Conservation (phyloP, 2,797 vertebrate species). For the Cetoscarus ocellatus region DNA sequence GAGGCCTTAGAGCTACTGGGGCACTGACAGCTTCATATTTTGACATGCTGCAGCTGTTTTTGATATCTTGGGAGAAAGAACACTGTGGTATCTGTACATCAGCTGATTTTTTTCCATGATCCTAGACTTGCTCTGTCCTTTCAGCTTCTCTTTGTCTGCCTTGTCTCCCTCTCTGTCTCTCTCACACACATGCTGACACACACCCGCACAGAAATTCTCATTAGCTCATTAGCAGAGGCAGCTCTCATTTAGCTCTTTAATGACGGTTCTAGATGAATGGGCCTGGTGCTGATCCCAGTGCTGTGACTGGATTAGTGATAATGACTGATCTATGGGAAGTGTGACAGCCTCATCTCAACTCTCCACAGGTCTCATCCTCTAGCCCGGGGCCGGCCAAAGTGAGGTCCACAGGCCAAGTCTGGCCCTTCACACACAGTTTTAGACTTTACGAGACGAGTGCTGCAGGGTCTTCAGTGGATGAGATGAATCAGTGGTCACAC, state of each 20-base stretch:
- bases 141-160: slow-evolving; percentile 24
- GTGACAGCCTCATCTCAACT: slow-evolving; percentile 85
- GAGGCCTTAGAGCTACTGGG: no score
- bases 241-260: slow-evolving; percentile 86
- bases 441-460: slow-evolving; percentile 28
- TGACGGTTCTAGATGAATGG: slow-evolving; percentile 84
- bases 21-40: no score
- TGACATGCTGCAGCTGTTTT: background rate
- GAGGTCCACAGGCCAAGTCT: slow-evolving; percentile 66
- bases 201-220: slow-evolving; percentile 73
- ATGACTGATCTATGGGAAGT: slow-evolving; percentile 83
- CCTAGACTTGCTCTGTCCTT: slow-evolving; percentile 36
- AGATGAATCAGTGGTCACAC: slow-evolving; percentile 11
- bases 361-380: slow-evolving; percentile 82
- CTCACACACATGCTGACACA: slow-evolving; percentile 39
- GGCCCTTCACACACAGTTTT: slow-evolving; percentile 29
- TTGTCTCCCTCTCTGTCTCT: background rate
- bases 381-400: slow-evolving; percentile 66
- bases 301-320: slow-evolving; percentile 86
- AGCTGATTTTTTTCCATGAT: slow-evolving; percentile 24
- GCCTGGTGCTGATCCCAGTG: slow-evolving; percentile 78
- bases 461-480: slow-evolving; percentile 22
- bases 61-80: background rate
- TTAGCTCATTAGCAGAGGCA: slow-evolving; percentile 84
- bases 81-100: slow-evolving; percentile 18